Conservation (phyloP, 2,113 vertebrate genomes). For the Psophia crepitans region DNA sequence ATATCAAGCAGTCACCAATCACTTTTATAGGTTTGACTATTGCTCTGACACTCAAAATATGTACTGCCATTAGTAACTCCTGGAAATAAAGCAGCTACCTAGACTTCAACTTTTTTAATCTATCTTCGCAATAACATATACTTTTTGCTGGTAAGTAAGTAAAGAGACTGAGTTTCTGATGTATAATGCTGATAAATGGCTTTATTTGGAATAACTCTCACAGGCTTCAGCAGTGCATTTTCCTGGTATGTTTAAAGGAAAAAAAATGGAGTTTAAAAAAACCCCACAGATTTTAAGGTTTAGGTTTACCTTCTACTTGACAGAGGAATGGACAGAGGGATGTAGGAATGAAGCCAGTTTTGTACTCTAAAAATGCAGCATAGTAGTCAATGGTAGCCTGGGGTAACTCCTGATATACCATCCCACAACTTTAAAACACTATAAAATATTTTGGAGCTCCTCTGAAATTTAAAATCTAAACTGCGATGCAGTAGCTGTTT, state of each 20-base stretch:
- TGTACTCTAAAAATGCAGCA: neutral
- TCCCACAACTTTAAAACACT: neutral
- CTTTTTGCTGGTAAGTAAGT: neutral
- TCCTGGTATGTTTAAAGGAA: neutral
- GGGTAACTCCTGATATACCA: neutral
- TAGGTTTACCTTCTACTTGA: neutral
- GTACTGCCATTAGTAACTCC: neutral
- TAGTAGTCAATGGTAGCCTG: neutral
- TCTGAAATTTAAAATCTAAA: neutral
- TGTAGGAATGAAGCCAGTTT: neutral
- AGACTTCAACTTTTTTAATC: neutral
- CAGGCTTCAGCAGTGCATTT: neutral
- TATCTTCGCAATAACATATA: neutral
- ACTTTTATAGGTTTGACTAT: neutral
- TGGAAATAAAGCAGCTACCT: constrained; percentile 5
- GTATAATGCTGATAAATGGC: neutral
- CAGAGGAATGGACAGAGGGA: neutral
- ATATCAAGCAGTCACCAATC: neutral
- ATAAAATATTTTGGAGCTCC: neutral
- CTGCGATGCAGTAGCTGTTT: neutral
- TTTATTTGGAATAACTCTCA: neutral
- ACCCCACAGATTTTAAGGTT: neutral
- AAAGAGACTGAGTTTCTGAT: neutral
- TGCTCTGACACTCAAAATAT: neutral
- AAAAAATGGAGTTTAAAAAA: neutral